phyloP scores from a whole-genome alignment of 2,113 vertebrate genomes.

The Apeltes quadracus region DNA sequence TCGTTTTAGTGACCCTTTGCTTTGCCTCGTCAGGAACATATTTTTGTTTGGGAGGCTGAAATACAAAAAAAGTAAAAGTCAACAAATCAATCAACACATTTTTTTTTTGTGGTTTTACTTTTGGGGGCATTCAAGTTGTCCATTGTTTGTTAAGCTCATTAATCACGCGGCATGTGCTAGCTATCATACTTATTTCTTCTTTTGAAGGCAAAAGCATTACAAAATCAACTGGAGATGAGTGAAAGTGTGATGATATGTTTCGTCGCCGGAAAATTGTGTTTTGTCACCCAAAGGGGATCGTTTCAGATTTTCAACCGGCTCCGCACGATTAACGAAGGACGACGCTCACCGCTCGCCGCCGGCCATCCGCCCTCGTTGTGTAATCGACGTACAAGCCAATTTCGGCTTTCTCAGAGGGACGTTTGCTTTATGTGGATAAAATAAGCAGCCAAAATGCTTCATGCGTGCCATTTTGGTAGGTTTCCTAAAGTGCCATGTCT shows the following conservation, averaged over 20 bases:
- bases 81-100: no score
- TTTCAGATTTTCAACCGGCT: neutral
- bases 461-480: conserved; percentile 41
- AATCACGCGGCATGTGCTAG: no score
- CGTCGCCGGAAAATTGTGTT: neutral
- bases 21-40: neutral
- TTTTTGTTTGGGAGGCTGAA: neutral
- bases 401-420: no score
- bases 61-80: neutral
- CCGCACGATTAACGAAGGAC: neutral
- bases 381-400: no score
- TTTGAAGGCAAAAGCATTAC: neutral
- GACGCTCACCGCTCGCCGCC: neutral
- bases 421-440: conserved; percentile 29
- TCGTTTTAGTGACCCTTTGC: neutral
- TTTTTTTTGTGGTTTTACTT: neutral
- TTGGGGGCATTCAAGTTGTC: neutral
- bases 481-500: conserved; percentile 38
- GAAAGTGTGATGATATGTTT: neutral
- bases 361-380: neutral
- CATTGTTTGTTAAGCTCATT: no score
- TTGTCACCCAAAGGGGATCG: neutral
- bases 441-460: conserved; percentile 23
- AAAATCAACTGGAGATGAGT: neutral
- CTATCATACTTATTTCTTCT: no score